phyloP scores from a whole-genome alignment of 2,888 invertebrate genomes.

The Lissocephala sabroskyi region DNA sequence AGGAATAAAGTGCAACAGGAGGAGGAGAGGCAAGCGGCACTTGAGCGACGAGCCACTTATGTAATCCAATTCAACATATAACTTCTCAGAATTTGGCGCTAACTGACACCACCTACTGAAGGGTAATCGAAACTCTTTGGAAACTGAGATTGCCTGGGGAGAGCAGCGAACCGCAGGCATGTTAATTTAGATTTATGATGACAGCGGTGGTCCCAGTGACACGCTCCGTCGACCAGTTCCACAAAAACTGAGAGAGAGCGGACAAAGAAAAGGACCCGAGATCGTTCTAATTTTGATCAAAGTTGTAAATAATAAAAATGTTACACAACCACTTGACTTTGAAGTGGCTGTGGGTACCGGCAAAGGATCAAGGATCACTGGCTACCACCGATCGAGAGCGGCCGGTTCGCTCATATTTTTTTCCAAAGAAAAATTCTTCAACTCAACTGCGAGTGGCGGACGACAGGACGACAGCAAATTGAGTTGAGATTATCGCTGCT shows the following conservation, averaged over 20 bases:
- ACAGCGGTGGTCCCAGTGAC: slow-evolving; percentile 1
- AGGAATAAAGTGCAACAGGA: no score
- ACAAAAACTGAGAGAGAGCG: slow-evolving; percentile 9
- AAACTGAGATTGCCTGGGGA: neutral
- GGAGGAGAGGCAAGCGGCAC: slow-evolving; percentile 12
- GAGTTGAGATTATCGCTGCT: slow-evolving; percentile 53
- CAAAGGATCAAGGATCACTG: slow-evolving; percentile 14
- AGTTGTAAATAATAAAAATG: slow-evolving; percentile 54
- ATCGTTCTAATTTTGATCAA: slow-evolving; percentile 51
- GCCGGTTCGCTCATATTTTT: slow-evolving; percentile 57
- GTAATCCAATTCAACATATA: slow-evolving; percentile 4
- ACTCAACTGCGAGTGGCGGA: slow-evolving; percentile 20
- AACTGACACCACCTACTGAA: slow-evolving; percentile 37
- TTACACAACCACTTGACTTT: slow-evolving; percentile 47
- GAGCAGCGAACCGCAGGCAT: slow-evolving; percentile 25
- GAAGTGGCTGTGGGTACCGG: slow-evolving; percentile 7
- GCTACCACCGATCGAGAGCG: neutral
- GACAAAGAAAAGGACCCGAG: slow-evolving; percentile 11
- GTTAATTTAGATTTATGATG: slow-evolving; percentile 44
- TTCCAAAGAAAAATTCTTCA: slow-evolving; percentile 53
- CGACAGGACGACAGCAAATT: slow-evolving; percentile 31
- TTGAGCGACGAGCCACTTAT: no score
- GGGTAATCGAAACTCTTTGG: neutral
- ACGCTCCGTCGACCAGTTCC: slow-evolving; percentile 1
- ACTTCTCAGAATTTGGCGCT: slow-evolving; percentile 39